Evolutionary conservation across 2,113 vertebrate species (phyloP), one percentile per base, ranked within the genome.

Genomic region (Eulemur macaco): DNA sequence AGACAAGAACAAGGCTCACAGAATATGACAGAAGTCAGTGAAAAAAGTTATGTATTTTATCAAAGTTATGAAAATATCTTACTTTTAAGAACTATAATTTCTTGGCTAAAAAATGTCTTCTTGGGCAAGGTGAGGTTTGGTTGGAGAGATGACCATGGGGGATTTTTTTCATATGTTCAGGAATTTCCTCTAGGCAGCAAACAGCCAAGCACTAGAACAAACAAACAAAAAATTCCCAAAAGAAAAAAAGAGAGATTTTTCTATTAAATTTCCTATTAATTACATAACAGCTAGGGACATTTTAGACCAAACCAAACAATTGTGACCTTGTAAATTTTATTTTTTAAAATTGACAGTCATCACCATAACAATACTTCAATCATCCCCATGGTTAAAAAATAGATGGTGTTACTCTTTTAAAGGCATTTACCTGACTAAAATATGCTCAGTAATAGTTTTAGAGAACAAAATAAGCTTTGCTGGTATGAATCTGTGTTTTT

Each of bases 41-140:
- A 64, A 91, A 63, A 34, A 77, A 5, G 14, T 34, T 56, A 56
- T 31, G 25, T 5, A 23, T 3, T 85, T 91, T 63, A 60, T 13
- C 12, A 84, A 87, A 73, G 69, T 64, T 66, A 71, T 74, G 71
- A 58, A 90, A 93, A 76, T 31, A 77, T 8, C 42, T 97, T 74
- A 9, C 20, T 29, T 71, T 86, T 66, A 52, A 39, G 23, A 86
- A 85, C 29, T 76, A 9, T 31, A 27, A 76, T 76, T 47, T 47
- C 73, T 47, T 92, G 23, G 6, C 25, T 81, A 74, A 91, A 94
- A 91, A 37, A 34, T 64, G 8, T 27, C 25, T 83, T 92, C 23
- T 77, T 77, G 50, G 27, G 29, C 29, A 91, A 84, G 45, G 20
- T 47, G 23, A 71, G 0, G 25, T 74, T 2, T 77, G 54, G 2